Base-by-base conservation (phyloP, 2,113 vertebrate species). In the Salvelinus namaycush region DNA sequence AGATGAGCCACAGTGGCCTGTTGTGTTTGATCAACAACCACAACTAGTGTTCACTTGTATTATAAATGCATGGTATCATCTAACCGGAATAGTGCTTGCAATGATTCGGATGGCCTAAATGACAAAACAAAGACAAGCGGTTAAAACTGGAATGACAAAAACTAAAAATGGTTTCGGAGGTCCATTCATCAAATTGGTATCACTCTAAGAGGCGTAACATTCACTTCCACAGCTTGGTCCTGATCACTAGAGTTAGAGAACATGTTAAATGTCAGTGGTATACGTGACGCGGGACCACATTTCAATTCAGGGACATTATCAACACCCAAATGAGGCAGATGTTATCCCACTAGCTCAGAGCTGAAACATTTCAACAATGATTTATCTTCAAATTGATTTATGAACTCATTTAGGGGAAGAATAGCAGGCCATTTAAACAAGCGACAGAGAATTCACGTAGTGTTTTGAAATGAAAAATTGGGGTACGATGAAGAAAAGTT, bases 341-440 rank as follows among this genome's bases (percentile, higher is more conserved):
- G 79, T 76, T 75, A 77, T 79, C 66, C 59, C 62, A 34, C 29
- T 67, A 73, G 39, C 78, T 75, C 66, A 18, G 75, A 71, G 48
- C 44, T 72, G 16, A 39, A 22, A 77, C 73, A 79, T 76, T 49
- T 73, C 8, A 77, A 81, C 64, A 34, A 70, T 13, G 39, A 81
- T 73, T 87, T 79, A 81, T 82, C 66, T 71, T 79, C 74, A 39
- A 77, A 83, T 77, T 75, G 13, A 82, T 80, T 84, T 74, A 72
- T 81, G 78, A 48, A 75, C 74, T 77, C 69, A 81, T 86, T 76
- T 73, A 75, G 59, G 11, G 49, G 54, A 70, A 66, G 57, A 73
- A 68, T 62, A 66, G 29, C 49, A 68, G 76, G 51, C 68, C 68
- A 72, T 76, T 76, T 73, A 69, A 80, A 77, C 72, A 78, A 60